These are phyloP conservation scores for Crotalus horridus DNA, from an alignment of 2,113 vertebrate genomes.

Conservation along the genomic window DNA sequence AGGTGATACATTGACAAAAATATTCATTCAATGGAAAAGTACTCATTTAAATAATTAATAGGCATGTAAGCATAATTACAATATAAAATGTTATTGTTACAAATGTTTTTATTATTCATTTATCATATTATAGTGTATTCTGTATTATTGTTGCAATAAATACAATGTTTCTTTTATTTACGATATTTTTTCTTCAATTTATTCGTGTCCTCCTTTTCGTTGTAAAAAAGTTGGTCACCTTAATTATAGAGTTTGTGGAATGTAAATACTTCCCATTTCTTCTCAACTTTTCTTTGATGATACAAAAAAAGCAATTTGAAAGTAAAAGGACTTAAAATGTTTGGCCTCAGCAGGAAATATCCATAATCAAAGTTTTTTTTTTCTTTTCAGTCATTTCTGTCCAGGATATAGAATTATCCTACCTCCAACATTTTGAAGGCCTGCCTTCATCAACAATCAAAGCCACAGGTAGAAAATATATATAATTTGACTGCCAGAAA, in stretches of 20 bases:
- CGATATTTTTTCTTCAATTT: too few species aligned
- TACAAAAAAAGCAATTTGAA: conserved; percentile 16
- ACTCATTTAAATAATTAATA: too few species aligned
- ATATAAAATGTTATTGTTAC: too few species aligned
- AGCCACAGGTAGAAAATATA: background rate
- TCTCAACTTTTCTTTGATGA: conserved; percentile 2
- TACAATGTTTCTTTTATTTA: too few species aligned
- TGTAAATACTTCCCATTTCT: conserved; percentile 20
- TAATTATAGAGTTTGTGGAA: background rate
- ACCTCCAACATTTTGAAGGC: background rate
- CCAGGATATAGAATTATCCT: background rate
- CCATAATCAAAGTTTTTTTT: background rate
- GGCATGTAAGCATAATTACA: too few species aligned
- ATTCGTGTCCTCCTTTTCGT: too few species aligned
- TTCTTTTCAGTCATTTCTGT: background rate
- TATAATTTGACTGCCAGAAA: background rate
- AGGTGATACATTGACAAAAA: too few species aligned
- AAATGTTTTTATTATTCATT: too few species aligned
- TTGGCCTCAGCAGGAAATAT: conserved; percentile 3
- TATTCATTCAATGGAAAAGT: too few species aligned
- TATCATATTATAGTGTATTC: too few species aligned
- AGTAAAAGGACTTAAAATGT: background rate
- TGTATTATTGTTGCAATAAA: too few species aligned
- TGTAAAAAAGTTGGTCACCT: too few species aligned
- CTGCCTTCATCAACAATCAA: background rate